phyloP scores from a whole-genome alignment of 64 coral and sea anemone species.

The Dendrophyllia cribrosa region DNA sequence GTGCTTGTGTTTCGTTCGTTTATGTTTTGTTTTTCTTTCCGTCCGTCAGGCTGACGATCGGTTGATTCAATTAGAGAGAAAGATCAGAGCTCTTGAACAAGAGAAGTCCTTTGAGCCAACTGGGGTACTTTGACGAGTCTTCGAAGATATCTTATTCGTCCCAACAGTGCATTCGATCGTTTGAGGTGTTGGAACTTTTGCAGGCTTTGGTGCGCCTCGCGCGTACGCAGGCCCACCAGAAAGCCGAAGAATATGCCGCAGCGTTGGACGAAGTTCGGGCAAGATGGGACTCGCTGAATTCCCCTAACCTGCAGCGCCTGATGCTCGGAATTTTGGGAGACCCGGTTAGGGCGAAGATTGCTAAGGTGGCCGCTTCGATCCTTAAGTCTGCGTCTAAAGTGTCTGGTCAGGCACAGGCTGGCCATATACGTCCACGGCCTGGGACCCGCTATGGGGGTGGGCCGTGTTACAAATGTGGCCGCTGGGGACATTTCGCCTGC shows the following conservation, averaged over 20 bases:
- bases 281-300: not conserved
- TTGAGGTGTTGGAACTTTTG: too few species aligned
- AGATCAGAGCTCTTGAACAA: too few species aligned
- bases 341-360: conserved; percentile 27
- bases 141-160: too few species aligned
- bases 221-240: not conserved
- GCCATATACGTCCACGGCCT: not conserved
- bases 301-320: not conserved
- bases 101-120: too few species aligned
- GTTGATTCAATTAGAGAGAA: too few species aligned
- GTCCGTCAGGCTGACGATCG: too few species aligned
- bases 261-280: conserved; percentile 14
- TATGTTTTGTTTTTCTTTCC: too few species aligned
- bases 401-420: not conserved
- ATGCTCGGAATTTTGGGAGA: not conserved
- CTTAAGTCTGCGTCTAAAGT: not conserved
- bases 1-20: too few species aligned
- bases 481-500: not conserved
- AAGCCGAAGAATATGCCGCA: conserved; percentile 27
- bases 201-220: too few species aligned
- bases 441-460: not conserved
- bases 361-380: conserved; percentile 3
- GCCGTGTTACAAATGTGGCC: not conserved
- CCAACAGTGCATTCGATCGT: too few species aligned
- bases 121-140: too few species aligned